Base-by-base conservation (phyloP, 2,797 vertebrate genomes). In the Phrynocephalus vlangalii region DNA sequence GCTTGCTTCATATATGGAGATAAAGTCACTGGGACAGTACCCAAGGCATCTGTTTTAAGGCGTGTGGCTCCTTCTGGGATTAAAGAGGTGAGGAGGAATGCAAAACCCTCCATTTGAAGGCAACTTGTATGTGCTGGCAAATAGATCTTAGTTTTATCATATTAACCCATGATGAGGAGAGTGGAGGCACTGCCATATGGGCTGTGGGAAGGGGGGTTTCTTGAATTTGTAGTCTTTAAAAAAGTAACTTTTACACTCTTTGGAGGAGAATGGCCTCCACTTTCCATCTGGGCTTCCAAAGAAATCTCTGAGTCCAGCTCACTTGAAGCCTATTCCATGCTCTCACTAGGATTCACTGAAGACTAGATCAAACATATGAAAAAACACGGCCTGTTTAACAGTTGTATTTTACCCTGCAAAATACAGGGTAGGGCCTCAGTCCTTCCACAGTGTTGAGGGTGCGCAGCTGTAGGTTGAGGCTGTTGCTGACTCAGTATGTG, bases 401-500 rank as follows among this genome's bases (percentile, higher is more conserved):
- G 28, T 78, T 44, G 38, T 44, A 44, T 44, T 44, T 33, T 28
- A n/a, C 44, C 28, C 75, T 24, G 9, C 28, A n/a, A 83, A 28
- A 71, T 24, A 15, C 26, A 70, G 3, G 60, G 60, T n/a, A 26
- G 26, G 6, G 26, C 22, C 22, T 82, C 66, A 56, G 52, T 0
- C 11, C 52, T 83, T 78, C 33, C 18, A 20, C 63, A 30, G 44
- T 38, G 76, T 44, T 22, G n/a, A 56, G 24, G 44, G 22, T 28
- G 60, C 56, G 56, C 38, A 33, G 50, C 10, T 30, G 50, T 13
- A 44, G 38, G 10, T 44, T 30, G 3, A 26, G 71, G 68, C 26
- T 52, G 8, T 76, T 75, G n/a, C 83, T 90, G 86, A 90, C 86
- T 82, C 89, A 87, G 13, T 56, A 13, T 8, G 9, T 28, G 73